Conservation (phyloP, 2,113 vertebrate species). For the Vireo altiloquus region DNA sequence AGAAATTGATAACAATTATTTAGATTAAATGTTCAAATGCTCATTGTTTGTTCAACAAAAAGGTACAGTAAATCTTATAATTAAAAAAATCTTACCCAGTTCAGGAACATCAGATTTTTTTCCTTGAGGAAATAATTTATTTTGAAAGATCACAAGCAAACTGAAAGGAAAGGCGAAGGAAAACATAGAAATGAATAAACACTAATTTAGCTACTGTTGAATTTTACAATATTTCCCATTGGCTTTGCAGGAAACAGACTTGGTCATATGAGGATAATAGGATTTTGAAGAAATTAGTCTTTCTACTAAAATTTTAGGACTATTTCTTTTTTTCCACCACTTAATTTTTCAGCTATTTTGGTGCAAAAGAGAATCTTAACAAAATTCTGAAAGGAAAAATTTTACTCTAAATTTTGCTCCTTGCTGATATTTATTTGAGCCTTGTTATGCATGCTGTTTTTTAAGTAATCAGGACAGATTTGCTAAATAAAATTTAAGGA, state of each 20-base stretch:
- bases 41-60: not conserved
- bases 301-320: not conserved
- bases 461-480: not conserved
- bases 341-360: not conserved
- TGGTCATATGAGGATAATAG: not conserved
- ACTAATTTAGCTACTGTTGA: not conserved
- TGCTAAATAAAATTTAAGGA: not conserved
- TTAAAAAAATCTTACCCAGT: not conserved
- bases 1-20: not conserved
- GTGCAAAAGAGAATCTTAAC: not conserved
- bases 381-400: not conserved
- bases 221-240: not conserved
- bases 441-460: not conserved
- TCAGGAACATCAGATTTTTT: not conserved
- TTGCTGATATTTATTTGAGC: not conserved
- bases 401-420: not conserved
- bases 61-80: not conserved
- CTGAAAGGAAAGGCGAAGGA: not conserved
- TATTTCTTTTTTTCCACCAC: fast-evolving
- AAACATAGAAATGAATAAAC: not conserved
- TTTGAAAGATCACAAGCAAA: not conserved
- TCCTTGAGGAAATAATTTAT: not conserved
- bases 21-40: not conserved
- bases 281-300: not conserved
- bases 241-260: not conserved